Percentiles rank a stretch among this genome's conserved stretches.
Evolutionary conservation across 2,888 invertebrate species (phyloP).

Genomic region (Andrena minutula): DNA sequence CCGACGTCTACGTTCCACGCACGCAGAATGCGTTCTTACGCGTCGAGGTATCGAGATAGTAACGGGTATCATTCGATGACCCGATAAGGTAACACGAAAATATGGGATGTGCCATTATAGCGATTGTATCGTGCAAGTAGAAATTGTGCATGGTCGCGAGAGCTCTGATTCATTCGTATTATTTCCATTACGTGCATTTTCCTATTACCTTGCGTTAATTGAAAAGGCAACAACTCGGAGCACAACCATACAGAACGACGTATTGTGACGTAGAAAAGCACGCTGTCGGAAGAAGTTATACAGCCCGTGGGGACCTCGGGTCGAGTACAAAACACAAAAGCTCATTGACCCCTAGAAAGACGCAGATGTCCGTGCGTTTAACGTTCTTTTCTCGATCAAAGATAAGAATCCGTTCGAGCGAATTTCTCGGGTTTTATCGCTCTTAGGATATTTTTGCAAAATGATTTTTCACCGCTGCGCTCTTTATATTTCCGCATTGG

Average conservation of each 20-base stretch:
- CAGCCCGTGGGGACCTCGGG: constrained; percentile 7
- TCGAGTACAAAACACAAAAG: constrained; percentile 42
- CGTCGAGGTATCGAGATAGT: constrained; percentile 1
- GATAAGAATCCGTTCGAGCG: background rate
- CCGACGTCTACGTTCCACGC: background rate
- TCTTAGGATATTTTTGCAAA: constrained; percentile 3
- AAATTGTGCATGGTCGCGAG: background rate
- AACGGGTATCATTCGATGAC: constrained; percentile 56
- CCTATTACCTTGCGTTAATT: constrained; percentile 63
- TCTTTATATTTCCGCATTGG: background rate
- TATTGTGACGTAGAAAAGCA: constrained; percentile 47
- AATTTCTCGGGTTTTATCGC: background rate
- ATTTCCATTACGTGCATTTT: constrained; percentile 10
- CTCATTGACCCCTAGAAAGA: constrained; percentile 41
- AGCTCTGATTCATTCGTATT: background rate
- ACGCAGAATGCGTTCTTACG: background rate
- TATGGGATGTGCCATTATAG: constrained; percentile 38
- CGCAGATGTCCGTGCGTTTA: background rate
- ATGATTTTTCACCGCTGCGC: constrained; percentile 1
- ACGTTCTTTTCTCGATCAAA: background rate
- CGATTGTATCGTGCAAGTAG: background rate
- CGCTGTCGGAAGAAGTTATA: constrained; percentile 40
- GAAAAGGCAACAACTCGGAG: constrained; percentile 35
- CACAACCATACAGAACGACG: constrained; percentile 49
- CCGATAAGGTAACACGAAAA: constrained; percentile 65